Percentiles rank a stretch among this genome's conserved stretches.
These are phyloP conservation scores for Bicyclus anynana DNA, from an alignment of 1,140 invertebrate species.

Conservation along the genomic window DNA sequence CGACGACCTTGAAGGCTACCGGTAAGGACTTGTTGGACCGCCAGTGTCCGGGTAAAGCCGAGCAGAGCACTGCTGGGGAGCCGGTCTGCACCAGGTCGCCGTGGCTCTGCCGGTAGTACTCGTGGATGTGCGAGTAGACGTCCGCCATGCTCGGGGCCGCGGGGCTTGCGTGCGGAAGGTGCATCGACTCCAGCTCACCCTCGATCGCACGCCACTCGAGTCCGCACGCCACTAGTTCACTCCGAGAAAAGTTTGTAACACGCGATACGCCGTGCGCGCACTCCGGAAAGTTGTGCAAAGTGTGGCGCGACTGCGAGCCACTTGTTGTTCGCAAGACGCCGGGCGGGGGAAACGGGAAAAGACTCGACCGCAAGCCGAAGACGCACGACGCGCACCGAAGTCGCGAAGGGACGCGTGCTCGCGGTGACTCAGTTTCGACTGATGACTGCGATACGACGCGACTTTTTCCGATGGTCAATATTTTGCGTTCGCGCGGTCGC, in stretches of 20 bases:
- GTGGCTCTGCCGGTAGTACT: slow-evolving; percentile 90
- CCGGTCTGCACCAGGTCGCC: slow-evolving; percentile 94
- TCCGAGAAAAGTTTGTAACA: slow-evolving; percentile 59
- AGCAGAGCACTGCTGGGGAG: slow-evolving; percentile 94
- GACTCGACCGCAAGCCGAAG: slow-evolving; percentile 69
- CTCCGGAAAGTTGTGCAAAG: too few relatives aligned
- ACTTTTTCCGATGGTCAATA: slow-evolving; percentile 79
- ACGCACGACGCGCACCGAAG: slow-evolving; percentile 68
- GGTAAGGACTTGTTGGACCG: slow-evolving; percentile 97
- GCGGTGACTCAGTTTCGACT: slow-evolving; percentile 75
- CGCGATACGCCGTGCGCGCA: slow-evolving; percentile 65
- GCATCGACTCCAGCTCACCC: slow-evolving; percentile 71
- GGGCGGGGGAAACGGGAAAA: slow-evolving; percentile 65
- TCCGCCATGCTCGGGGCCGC: slow-evolving; percentile 81
- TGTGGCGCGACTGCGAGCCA: too few relatives aligned
- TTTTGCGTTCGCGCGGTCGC: slow-evolving; percentile 76
- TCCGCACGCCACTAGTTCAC: slow-evolving; percentile 61
- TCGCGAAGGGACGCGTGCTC: slow-evolving; percentile 66
- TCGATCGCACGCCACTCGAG: slow-evolving; percentile 61
- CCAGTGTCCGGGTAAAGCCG: slow-evolving; percentile 94
- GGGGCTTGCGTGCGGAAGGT: slow-evolving; percentile 70
- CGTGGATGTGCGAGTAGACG: slow-evolving; percentile 83
- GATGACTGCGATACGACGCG: slow-evolving; percentile 77
- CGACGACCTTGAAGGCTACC: slow-evolving; percentile 94
- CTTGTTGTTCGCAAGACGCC: slow-evolving; percentile 73